Base-by-base conservation (phyloP, 1,140 invertebrate genomes). In the Bathynomus jamesi region DNA sequence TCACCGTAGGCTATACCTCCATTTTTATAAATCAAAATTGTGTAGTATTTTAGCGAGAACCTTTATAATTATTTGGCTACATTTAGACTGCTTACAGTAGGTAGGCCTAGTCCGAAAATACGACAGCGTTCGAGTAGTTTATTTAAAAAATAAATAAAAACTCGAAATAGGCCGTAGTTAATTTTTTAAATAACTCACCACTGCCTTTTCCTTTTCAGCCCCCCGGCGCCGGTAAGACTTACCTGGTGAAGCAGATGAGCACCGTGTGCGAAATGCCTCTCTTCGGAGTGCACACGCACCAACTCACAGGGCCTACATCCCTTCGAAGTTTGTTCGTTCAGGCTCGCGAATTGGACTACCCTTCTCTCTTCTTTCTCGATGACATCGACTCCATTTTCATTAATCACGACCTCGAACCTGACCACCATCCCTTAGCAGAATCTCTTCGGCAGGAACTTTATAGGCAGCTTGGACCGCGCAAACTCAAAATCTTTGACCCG, bases 221-320 rank as follows among this genome's bases (percentile, higher is more conserved):
- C 28, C 75, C 75, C n/a, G 75, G 75, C n/a, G 72, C 72, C 4
- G 75, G 75, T 2, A 77, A 77, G 72, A 77, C 76, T 17, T 77
- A 74, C 64, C 70, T 77, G 63, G 76, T 77, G 72, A 77, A 77
- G 28, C 76, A 77, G 67, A 77, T 77, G 76, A 72, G 72, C 67
- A 77, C 74, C 63, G 76, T 77, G 46, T 77, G 76, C 32, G 76
- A 77, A 61, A 77, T 77, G 76, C 76, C 76, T 7, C 67, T 77
- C 13, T 77, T 74, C 27, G 76, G 76, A 8, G 76, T 77, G 11
- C 76, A 77, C 62, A 74, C 75, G 13, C 71, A 74, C 72, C 75
- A 77, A 32, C 69, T 77, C 17, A 61, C 24, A 17, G 69, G 70
- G n/a, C 71, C 75, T 10, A 10, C 32, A 28, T 64, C 69, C 8